phyloP scores from a whole-genome alignment of 2,113 vertebrate genomes.

The Danio rerio region GRCz12tu NC_133179.1:7346001-7346500 shows the following conservation, averaged over 20 bases:
- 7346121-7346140: not conserved
- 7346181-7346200: not conserved
- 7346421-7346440: conserved; percentile 34
- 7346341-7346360: not conserved
- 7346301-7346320: conserved; percentile 20
- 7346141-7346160: not conserved
- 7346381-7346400: not conserved
- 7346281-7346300: not conserved
- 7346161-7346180: not conserved
- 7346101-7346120: too few relatives aligned
- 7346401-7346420: conserved; percentile 46
- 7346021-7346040: too few relatives aligned
- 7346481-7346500: conserved; percentile 49
- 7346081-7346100: too few relatives aligned
- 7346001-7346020: too few relatives aligned
- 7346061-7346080: too few relatives aligned
- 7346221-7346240: not conserved
- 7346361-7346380: not conserved
- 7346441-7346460: conserved; percentile 17
- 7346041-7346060: too few relatives aligned
- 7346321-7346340: conserved; percentile 34
- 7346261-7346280: not conserved
- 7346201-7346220: not conserved
- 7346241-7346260: not conserved
- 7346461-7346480: conserved; percentile 42